A percentile compares a stretch with the other conserved stretches of the same genome.
These are phyloP conservation scores for Galendromus occidentalis DNA, from an alignment of 1,140 invertebrate species.

Conservation along the genomic window DNA sequence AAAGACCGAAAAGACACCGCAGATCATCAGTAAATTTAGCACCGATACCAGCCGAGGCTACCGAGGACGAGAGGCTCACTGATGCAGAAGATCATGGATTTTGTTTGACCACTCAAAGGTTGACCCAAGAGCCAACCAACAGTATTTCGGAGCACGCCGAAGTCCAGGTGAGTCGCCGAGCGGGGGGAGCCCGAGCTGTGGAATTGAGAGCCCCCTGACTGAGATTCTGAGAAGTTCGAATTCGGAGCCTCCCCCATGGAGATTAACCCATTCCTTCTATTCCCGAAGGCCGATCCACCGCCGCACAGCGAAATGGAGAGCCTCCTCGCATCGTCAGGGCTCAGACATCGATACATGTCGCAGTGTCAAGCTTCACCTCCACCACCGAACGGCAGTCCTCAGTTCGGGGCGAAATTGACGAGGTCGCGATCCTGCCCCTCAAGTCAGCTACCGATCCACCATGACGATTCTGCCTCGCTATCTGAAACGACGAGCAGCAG, in stretches of 20 bases:
- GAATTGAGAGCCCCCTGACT: too few species aligned
- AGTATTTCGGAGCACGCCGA: constrained; percentile 8
- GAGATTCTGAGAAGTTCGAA: too few species aligned
- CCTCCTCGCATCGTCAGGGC: background rate
- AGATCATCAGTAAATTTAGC: background rate
- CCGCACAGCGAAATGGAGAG: constrained; percentile 2
- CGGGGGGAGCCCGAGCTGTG: too few species aligned
- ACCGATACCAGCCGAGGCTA: background rate
- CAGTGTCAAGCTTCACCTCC: constrained; percentile 6
- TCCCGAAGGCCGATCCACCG: background rate
- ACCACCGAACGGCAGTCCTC: background rate
- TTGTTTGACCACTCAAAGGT: background rate
- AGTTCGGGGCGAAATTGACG: background rate
- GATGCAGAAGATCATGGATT: background rate
- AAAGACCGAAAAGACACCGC: background rate
- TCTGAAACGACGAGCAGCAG: constrained; percentile 5
- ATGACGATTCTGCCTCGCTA: background rate
- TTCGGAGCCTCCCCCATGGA: too few species aligned
- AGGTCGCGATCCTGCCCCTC: background rate
- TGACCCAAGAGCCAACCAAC: constrained; percentile 4
- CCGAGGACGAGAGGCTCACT: background rate
- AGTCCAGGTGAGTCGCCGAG: background rate
- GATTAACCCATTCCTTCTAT: too few species aligned
- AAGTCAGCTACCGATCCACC: background rate
- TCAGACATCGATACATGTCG: background rate